Evolutionary conservation across 2,797 vertebrate genomes (phyloP).

Genomic region (Hemibagrus guttatus): DNA sequence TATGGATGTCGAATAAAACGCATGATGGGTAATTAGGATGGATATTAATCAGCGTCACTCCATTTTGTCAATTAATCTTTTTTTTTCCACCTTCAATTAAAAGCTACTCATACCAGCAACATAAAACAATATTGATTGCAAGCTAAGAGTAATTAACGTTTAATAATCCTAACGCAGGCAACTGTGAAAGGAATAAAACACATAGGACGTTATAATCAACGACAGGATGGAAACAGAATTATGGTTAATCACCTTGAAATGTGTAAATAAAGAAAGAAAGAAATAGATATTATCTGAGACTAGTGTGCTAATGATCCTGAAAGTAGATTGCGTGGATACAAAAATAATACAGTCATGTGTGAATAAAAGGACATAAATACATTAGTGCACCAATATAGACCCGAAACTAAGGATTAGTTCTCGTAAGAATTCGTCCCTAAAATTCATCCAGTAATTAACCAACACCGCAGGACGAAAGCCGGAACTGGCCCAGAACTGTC

Average conservation of each 20-base stretch:
- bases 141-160: background rate
- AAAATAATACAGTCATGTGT: background rate
- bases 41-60: slow-evolving; percentile 2
- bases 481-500: slow-evolving; percentile 18
- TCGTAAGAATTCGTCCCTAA: background rate
- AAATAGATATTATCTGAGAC: background rate
- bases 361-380: background rate
- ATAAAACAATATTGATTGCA: background rate
- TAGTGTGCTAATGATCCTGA: background rate
- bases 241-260: background rate
- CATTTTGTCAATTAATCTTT: background rate
- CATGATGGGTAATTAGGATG: slow-evolving; percentile 5
- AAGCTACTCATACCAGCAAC: background rate
- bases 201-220: background rate
- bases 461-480: background rate
- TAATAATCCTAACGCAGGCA: background rate
- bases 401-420: background rate
- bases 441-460: background rate
- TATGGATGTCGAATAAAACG: background rate
- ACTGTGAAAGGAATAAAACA: background rate
- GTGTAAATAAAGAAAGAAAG: background rate
- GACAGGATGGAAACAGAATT: background rate
- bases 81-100: background rate
- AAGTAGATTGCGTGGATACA: background rate
- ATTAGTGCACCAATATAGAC: background rate